phyloP scores from a whole-genome alignment of 2,113 vertebrate species.

The Calyptomena viridis region DNA sequence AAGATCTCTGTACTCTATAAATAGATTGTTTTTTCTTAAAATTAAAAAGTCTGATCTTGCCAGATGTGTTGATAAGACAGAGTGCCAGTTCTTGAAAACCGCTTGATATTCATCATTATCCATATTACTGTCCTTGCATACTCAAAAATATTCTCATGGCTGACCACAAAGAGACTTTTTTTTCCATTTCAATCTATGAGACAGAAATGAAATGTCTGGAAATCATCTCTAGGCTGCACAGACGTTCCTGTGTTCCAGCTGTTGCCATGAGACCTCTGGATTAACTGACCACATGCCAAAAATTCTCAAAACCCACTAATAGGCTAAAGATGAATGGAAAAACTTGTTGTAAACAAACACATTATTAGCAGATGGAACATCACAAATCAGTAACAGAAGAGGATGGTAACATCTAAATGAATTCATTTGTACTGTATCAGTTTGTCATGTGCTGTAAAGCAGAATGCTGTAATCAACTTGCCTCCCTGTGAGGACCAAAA shows the following conservation, averaged over 20 bases:
- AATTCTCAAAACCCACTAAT: slow-evolving; percentile 26
- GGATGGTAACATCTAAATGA: background rate
- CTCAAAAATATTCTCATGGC: background rate
- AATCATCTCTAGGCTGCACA: background rate
- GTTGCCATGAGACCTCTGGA: background rate
- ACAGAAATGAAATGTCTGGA: background rate
- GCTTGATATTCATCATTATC: background rate
- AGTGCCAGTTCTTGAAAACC: background rate
- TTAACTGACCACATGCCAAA: background rate
- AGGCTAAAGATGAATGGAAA: slow-evolving; percentile 20
- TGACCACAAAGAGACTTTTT: background rate
- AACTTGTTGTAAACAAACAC: slow-evolving; percentile 6
- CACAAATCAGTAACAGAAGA: background rate
- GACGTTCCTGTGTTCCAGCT: background rate
- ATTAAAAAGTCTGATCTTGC: background rate
- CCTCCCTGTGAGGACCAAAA: background rate
- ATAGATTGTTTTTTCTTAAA: background rate
- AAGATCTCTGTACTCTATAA: background rate
- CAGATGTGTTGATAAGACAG: background rate
- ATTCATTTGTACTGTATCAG: background rate
- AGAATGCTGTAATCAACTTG: background rate
- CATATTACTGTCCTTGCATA: background rate
- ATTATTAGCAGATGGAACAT: background rate
- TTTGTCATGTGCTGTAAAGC: background rate
- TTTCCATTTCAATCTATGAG: background rate